Base-by-base conservation (phyloP, 2,888 invertebrate genomes). In the Drosophila aldrichi region DNA sequence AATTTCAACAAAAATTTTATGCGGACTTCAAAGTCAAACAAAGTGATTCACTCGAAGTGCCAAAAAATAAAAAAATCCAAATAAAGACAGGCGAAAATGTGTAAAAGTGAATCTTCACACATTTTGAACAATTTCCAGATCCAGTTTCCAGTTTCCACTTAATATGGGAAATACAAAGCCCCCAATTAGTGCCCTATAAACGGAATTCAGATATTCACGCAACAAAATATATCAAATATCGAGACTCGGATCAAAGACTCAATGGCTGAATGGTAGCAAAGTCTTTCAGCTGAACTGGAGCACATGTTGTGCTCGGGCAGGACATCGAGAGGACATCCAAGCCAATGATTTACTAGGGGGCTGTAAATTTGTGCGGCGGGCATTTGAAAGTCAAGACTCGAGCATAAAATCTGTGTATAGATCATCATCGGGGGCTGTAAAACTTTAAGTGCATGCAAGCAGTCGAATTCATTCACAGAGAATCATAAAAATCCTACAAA, bases 101-200 rank as follows among this genome's bases (percentile, higher is more conserved):
- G 88, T 78, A 69, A 86, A 76, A 70, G 60, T 36, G 48, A 34
- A 44, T 18, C 22, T 38, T 49, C 61, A 58, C 41, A 51, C 48
- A 71, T 52, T 51, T 38, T 34, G 59, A 81, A 18, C 16, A 52
- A 10, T 52, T 52, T 36, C n/a, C 16, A 22, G 20, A 20, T 36
- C 9, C 78, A 72, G 58, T 72, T 54, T 16, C 25, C 3, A 72
- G 58, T 70, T 88, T 81, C 82, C 72, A 74, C 66, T 60, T 77
- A 85, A 85, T 69, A 70, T 69, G 64, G 43, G 36, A 18, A 56
- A 60, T 66, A 85, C 88, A 89, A 89, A 85, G 70, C 90, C 88
- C 54, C 70, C 81, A 82, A 86, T 86, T 89, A 89, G 75, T 52
- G 69, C 20, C 16, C 36, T 44, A 73, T 89, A 75, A 75, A 73